These are phyloP conservation scores for Torymus tubicola DNA, from an alignment of 2,888 invertebrate species.

Conservation along the genomic window DNA sequence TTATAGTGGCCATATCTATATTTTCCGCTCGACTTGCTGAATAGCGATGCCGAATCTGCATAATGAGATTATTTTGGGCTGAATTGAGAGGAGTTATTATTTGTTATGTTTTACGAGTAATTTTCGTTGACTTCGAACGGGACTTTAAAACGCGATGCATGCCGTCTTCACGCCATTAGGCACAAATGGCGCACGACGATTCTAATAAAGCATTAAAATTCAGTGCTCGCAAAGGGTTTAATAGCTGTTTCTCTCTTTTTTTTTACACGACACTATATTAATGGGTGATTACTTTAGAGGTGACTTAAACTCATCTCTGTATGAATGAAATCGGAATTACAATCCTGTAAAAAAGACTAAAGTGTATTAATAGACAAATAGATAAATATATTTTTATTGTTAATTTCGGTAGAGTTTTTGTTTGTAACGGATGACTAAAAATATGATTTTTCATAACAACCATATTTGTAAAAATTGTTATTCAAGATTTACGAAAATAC, in stretches of 20 bases:
- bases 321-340: too few species aligned
- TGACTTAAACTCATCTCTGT: too few species aligned
- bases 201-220: slow-evolving; percentile 55
- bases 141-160: neutral
- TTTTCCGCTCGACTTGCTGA: too few species aligned
- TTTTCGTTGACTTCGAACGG: neutral
- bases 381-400: too few species aligned
- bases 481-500: too few species aligned
- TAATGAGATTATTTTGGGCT: slow-evolving; percentile 22
- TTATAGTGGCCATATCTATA: too few species aligned
- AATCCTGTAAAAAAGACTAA: too few species aligned
- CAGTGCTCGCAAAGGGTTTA: slow-evolving; percentile 29
- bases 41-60: slow-evolving; percentile 3
- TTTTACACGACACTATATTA: neutral
- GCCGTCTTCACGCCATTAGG: slow-evolving; percentile 45
- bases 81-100: slow-evolving; percentile 22
- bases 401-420: too few species aligned
- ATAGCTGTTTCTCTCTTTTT: neutral
- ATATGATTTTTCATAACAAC: too few species aligned
- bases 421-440: too few species aligned
- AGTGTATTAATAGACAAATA: too few species aligned
- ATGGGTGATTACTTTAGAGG: slow-evolving; percentile 9
- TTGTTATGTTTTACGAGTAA: slow-evolving; percentile 22
- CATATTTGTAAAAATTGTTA: too few species aligned
- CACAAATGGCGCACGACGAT: slow-evolving; percentile 32